phyloP scores from a whole-genome alignment of 2,888 invertebrate genomes.

The Nycteola revayana region DNA sequence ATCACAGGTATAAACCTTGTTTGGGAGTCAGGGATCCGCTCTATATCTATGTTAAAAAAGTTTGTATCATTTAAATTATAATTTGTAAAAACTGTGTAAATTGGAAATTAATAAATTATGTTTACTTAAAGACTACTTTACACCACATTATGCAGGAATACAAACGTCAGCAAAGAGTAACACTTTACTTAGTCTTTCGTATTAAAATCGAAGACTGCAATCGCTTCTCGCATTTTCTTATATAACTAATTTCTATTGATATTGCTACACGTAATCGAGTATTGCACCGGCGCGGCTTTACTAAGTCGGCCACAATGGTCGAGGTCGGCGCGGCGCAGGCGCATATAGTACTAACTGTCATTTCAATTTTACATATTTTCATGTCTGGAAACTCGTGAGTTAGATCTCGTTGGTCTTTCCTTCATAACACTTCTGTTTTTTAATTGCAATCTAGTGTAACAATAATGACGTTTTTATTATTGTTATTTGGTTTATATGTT shows the following conservation, averaged over 20 bases:
- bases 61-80: too few relatives aligned
- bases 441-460: constrained; percentile 1
- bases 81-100: too few relatives aligned
- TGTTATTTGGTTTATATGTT: constrained; percentile 33
- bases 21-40: too few relatives aligned
- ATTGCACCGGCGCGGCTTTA: constrained; percentile 38
- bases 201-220: too few relatives aligned
- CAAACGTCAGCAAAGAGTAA: too few relatives aligned
- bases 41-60: too few relatives aligned
- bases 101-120: too few relatives aligned
- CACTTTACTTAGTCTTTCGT: too few relatives aligned
- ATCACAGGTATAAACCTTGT: too few relatives aligned
- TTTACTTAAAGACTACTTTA: too few relatives aligned
- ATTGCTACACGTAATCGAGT: constrained; percentile 34
- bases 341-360: constrained; percentile 20
- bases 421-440: not conserved
- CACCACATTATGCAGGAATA: too few relatives aligned
- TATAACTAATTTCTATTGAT: constrained; percentile 15
- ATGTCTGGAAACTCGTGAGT: constrained; percentile 12
- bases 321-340: constrained; percentile 46
- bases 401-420: constrained; percentile 12
- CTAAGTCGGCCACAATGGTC: constrained; percentile 51
- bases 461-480: constrained; percentile 21
- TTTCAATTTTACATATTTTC: constrained; percentile 25
- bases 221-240: too few relatives aligned